Evolutionary conservation across 2,888 invertebrate genomes (phyloP).

Genomic region (Sepiola atlantica): DNA sequence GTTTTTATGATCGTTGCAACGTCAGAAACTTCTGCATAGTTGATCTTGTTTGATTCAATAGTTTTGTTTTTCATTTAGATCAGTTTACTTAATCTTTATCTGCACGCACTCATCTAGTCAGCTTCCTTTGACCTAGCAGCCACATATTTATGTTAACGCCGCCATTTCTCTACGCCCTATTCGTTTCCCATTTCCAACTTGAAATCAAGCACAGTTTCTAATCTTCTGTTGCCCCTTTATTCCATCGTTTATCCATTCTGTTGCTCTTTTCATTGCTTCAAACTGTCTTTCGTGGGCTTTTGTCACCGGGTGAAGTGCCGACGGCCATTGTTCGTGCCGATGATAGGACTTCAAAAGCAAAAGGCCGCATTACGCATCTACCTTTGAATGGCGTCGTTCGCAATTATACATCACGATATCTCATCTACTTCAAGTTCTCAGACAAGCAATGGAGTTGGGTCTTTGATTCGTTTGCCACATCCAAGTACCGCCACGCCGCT

Average conservation of each 20-base stretch:
- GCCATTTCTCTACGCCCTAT: neutral
- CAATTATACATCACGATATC: neutral
- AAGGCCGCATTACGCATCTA: neutral
- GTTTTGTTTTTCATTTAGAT: neutral
- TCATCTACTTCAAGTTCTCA: neutral
- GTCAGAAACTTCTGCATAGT: neutral
- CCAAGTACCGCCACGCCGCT: neutral
- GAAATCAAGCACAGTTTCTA: neutral
- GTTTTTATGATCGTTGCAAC: neutral
- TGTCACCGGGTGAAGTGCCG: neutral
- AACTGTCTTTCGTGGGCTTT: constrained; percentile 32
- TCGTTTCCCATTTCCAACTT: neutral
- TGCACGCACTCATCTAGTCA: neutral
- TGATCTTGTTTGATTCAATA: neutral
- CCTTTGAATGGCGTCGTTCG: neutral
- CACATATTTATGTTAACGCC: neutral
- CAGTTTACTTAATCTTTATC: neutral
- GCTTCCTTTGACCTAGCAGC: neutral
- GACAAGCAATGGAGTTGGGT: neutral
- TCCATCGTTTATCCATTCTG: neutral
- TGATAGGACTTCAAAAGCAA: neutral
- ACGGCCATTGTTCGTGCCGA: neutral
- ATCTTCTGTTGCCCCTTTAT: constrained; percentile 19
- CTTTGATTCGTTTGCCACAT: neutral
- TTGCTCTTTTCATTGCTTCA: constrained; percentile 32